Evolutionary conservation across 2,113 vertebrate species (phyloP).

Genomic region (Glaucidium brasilianum): DNA sequence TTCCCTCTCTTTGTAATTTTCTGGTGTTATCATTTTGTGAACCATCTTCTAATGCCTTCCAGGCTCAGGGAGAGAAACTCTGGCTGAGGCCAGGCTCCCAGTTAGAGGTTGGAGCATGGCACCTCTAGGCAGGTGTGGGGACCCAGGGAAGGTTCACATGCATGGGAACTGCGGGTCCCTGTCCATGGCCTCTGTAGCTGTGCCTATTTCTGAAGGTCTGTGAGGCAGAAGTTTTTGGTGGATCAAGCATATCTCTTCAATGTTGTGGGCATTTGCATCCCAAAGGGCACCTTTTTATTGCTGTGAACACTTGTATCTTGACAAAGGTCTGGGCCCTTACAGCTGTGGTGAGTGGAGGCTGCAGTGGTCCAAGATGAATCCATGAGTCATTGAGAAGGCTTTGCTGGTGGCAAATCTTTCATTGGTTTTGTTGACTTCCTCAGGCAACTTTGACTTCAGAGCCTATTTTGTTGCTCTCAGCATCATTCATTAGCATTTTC

Average conservation of each 20-base stretch:
- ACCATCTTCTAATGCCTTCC: neutral
- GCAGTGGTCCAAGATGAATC: neutral
- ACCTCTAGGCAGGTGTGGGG: accelerated
- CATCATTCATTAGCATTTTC: constrained; percentile 37
- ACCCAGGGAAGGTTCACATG: accelerated
- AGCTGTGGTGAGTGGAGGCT: neutral
- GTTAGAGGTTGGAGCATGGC: accelerated
- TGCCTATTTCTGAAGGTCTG: neutral
- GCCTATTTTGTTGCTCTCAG: constrained; percentile 19
- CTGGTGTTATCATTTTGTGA: neutral
- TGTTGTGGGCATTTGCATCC: neutral
- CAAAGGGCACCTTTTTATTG: neutral
- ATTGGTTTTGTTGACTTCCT: constrained; percentile 40
- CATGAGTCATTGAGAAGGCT: neutral
- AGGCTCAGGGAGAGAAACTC: neutral
- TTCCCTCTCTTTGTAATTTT: neutral
- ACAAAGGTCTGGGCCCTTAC: neutral
- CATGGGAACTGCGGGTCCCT: accelerated
- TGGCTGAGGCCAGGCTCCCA: neutral
- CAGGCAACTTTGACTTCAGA: neutral
- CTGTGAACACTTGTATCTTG: neutral
- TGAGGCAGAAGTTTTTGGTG: neutral
- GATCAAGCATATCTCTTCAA: neutral
- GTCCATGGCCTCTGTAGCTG: neutral
- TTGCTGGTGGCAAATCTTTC: neutral